Evolutionary conservation across 2,113 vertebrate genomes (phyloP).

Genomic region (Ranitomeya imitator): DNA sequence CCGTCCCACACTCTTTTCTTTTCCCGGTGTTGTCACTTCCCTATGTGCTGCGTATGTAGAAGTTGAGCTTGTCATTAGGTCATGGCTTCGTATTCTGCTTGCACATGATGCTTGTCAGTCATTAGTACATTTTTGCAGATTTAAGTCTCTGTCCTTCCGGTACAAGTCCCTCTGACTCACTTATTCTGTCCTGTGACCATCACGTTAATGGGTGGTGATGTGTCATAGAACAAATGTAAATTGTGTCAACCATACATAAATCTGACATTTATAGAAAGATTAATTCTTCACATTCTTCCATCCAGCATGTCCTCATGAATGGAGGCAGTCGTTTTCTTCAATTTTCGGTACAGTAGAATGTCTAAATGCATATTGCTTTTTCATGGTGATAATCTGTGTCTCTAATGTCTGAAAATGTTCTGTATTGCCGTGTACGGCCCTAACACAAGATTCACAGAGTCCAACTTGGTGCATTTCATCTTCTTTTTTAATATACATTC

Average conservation of each 20-base stretch:
- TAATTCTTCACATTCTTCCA: background rate
- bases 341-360: background rate
- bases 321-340: background rate
- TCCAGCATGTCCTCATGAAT: background rate
- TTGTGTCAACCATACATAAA: background rate
- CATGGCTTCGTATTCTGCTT: background rate
- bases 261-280: background rate
- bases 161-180: conserved; percentile 14
- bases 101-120: conserved; percentile 36
- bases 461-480: too few relatives aligned
- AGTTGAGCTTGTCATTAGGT: conserved; percentile 3
- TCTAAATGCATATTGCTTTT: background rate
- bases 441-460: background rate
- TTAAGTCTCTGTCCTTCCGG: conserved; percentile 22
- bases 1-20: background rate
- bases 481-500: too few relatives aligned
- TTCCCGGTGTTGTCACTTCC: background rate
- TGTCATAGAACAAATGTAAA: conserved; percentile 9
- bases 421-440: background rate
- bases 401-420: background rate
- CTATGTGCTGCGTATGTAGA: background rate
- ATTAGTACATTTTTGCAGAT: background rate
- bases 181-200: background rate
- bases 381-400: background rate
- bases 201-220: background rate